A percentile compares a stretch with the other conserved stretches of the same genome.
phyloP scores from a whole-genome alignment of 2,888 invertebrate species.

The Clunio marinus region DNA sequence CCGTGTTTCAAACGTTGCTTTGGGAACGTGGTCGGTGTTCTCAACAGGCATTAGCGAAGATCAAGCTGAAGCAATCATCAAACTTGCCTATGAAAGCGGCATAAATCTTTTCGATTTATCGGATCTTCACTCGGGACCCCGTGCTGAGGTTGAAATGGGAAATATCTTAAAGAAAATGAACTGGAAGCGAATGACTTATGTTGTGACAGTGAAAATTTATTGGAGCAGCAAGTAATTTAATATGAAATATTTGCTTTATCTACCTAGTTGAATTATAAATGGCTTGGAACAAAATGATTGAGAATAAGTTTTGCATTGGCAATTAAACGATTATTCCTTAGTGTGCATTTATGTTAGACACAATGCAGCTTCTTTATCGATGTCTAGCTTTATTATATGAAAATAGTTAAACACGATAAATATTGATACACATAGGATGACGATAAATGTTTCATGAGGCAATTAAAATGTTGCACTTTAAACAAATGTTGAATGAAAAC shows the following conservation, averaged over 20 bases:
- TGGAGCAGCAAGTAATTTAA: constrained; percentile 78
- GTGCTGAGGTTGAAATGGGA: constrained; percentile 84
- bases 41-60: constrained; percentile 72
- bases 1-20: constrained; percentile 88
- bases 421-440: too few species aligned
- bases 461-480: too few species aligned
- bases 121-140: constrained; percentile 70
- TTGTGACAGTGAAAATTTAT: constrained; percentile 89
- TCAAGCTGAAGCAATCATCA: constrained; percentile 85
- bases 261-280: background rate
- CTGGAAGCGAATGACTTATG: constrained; percentile 83
- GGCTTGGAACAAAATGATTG: too few species aligned
- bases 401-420: too few species aligned
- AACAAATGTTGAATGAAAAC: too few species aligned
- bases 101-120: constrained; percentile 95
- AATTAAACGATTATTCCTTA: too few species aligned
- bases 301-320: too few species aligned
- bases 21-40: constrained; percentile 91
- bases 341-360: too few species aligned
- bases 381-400: too few species aligned
- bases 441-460: too few species aligned
- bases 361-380: too few species aligned
- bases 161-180: constrained; percentile 83
- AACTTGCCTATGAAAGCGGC: constrained; percentile 90
- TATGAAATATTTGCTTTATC: background rate